phyloP scores from a whole-genome alignment of 2,888 invertebrate species.

The Agrochola lychnidis region DNA sequence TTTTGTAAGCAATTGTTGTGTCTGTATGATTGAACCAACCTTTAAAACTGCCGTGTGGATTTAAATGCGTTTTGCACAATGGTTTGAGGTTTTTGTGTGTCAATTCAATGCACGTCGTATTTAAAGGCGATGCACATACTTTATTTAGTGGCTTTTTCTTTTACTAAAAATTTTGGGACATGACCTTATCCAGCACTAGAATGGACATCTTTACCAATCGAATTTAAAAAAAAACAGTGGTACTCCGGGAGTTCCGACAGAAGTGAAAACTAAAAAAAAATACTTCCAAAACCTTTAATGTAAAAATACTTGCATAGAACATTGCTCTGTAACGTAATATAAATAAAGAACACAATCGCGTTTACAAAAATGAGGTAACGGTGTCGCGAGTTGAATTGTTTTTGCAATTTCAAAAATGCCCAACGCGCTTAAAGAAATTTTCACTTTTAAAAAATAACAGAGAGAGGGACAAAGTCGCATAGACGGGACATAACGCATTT shows the following conservation, averaged over 20 bases:
- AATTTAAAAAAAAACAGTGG: neutral
- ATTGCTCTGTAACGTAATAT: too few relatives aligned
- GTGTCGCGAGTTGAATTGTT: too few relatives aligned
- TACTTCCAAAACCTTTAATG: too few relatives aligned
- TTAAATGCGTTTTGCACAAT: conserved; percentile 14
- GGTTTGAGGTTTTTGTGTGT: neutral
- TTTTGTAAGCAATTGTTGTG: conserved; percentile 26
- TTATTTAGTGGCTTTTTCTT: neutral
- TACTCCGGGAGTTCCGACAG: too few relatives aligned
- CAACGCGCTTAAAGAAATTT: too few relatives aligned
- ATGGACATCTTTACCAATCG: neutral
- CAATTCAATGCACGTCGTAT: conserved; percentile 5
- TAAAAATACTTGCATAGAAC: too few relatives aligned
- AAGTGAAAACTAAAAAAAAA: too few relatives aligned
- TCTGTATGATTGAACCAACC: neutral
- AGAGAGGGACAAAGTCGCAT: neutral
- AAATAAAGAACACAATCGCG: too few relatives aligned
- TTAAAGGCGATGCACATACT: neutral
- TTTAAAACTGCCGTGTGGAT: conserved; percentile 9
- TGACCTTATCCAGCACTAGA: neutral
- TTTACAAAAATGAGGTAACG: too few relatives aligned
- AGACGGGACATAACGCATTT: too few relatives aligned
- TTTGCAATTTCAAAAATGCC: too few relatives aligned
- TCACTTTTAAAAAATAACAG: too few relatives aligned
- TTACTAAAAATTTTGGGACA: neutral